Evolutionary conservation across 2,888 invertebrate genomes (phyloP).

Genomic region (Trichogramma evanescens): DNA sequence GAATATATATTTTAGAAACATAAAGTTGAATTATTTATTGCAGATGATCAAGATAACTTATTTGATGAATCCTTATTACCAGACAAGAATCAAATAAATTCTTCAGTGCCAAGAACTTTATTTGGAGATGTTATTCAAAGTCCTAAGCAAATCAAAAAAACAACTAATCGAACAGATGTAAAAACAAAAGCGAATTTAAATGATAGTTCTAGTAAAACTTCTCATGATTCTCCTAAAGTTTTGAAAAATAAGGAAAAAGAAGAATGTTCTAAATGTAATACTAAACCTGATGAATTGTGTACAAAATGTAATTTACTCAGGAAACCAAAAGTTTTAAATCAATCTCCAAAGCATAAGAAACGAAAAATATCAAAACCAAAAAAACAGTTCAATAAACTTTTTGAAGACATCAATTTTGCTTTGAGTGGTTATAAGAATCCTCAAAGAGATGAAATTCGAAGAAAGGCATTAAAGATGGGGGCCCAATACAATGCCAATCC

Average conservation of each 20-base stretch:
- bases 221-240: constrained; percentile 16
- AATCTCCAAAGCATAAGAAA: constrained; percentile 14
- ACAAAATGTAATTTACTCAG: constrained; percentile 29
- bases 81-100: constrained; percentile 14
- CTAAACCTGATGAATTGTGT: constrained; percentile 31
- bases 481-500: constrained; percentile 40
- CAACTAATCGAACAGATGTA: constrained; percentile 4
- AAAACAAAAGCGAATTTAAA: constrained; percentile 6
- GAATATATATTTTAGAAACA: background rate
- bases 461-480: constrained; percentile 42
- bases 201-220: constrained; percentile 21
- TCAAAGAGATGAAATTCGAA: constrained; percentile 39
- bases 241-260: constrained; percentile 17
- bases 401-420: constrained; percentile 36
- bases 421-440: constrained; percentile 45
- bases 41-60: background rate
- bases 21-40: background rate
- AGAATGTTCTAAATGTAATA: constrained; percentile 28
- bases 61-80: constrained; percentile 1
- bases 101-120: constrained; percentile 27
- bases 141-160: constrained; percentile 13
- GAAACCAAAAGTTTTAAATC: constrained; percentile 14
- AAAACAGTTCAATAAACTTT: constrained; percentile 34
- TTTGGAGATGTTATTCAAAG: constrained; percentile 36
- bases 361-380: constrained; percentile 21